Conservation (phyloP, 1,140 invertebrate species). For the Phthorimaea operculella region DNA sequence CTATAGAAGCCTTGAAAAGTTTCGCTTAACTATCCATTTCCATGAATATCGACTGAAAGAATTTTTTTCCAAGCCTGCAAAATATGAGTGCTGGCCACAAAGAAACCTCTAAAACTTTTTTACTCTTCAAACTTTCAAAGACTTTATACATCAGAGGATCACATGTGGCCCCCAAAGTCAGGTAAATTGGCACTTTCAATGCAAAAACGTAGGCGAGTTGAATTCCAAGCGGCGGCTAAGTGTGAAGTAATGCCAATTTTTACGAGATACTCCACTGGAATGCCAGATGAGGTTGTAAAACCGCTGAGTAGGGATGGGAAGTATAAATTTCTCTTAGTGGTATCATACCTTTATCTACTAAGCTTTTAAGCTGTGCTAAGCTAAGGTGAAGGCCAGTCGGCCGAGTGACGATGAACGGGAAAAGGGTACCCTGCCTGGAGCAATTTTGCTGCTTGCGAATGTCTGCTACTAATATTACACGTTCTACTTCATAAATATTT, state of each 20-base stretch:
- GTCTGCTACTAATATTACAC: background rate
- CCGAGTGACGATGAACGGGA: no score
- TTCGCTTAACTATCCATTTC: no score
- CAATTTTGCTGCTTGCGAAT: no score
- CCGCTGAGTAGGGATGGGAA: background rate
- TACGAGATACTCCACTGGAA: conserved; percentile 24
- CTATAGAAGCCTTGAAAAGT: no score
- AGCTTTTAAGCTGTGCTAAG: background rate
- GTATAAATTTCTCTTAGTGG: background rate
- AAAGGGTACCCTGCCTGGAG: no score
- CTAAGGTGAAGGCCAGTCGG: background rate
- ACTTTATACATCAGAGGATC: conserved; percentile 16
- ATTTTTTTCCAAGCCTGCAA: no score
- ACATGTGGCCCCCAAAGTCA: conserved; percentile 15
- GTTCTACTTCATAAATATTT: no score
- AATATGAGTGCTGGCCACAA: background rate
- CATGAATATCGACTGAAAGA: no score
- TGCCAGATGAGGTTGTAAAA: conserved; percentile 18
- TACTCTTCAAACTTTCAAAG: conserved; percentile 10
- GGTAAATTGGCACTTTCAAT: conserved; percentile 26
- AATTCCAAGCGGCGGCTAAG: conserved; percentile 30
- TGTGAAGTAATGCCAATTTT: conserved; percentile 35
- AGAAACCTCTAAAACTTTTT: background rate
- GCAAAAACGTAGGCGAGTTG: conserved; percentile 25
- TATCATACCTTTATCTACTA: background rate